Conservation (phyloP, 2,888 invertebrate species). For the Nowickia ferox region DNA sequence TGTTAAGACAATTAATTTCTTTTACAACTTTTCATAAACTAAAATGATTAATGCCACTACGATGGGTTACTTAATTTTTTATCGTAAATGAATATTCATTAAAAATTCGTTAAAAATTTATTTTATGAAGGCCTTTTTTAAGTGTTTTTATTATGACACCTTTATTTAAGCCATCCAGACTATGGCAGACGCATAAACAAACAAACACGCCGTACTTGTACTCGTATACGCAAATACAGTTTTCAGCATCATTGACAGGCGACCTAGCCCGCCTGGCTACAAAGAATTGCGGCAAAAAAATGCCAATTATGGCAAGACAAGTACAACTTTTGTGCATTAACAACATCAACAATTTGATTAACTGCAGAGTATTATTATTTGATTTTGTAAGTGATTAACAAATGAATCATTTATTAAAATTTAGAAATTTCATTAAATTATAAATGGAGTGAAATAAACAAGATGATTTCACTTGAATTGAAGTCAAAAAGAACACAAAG, state of each 20-base stretch:
- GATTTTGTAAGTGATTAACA: slow-evolving; percentile 46
- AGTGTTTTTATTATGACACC: slow-evolving; percentile 57
- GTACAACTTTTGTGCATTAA: slow-evolving; percentile 64
- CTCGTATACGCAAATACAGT: not conserved
- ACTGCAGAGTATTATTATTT: slow-evolving; percentile 16
- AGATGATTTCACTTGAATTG: slow-evolving; percentile 56
- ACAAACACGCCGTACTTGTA: not conserved
- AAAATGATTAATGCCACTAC: slow-evolving; percentile 2
- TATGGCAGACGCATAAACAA: not conserved
- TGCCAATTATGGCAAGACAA: slow-evolving; percentile 57
- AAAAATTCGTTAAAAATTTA: slow-evolving; percentile 58
- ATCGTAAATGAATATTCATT: slow-evolving; percentile 54
- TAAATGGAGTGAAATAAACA: slow-evolving; percentile 33
- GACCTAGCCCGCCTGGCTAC: not conserved
- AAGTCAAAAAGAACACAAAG: slow-evolving; percentile 17
- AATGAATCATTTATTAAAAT: slow-evolving; percentile 60
- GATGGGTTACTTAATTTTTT: slow-evolving; percentile 8
- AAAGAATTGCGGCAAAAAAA: slow-evolving; percentile 4
- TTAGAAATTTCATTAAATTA: slow-evolving; percentile 60
- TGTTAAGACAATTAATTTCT: slow-evolving; percentile 29
- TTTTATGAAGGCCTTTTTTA: slow-evolving; percentile 25
- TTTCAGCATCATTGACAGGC: slow-evolving; percentile 33
- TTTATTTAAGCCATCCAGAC: slow-evolving; percentile 47
- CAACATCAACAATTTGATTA: slow-evolving; percentile 57
- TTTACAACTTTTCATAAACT: slow-evolving; percentile 3